phyloP scores from a whole-genome alignment of 2,113 vertebrate species.

The Hypanus sabinus region DNA sequence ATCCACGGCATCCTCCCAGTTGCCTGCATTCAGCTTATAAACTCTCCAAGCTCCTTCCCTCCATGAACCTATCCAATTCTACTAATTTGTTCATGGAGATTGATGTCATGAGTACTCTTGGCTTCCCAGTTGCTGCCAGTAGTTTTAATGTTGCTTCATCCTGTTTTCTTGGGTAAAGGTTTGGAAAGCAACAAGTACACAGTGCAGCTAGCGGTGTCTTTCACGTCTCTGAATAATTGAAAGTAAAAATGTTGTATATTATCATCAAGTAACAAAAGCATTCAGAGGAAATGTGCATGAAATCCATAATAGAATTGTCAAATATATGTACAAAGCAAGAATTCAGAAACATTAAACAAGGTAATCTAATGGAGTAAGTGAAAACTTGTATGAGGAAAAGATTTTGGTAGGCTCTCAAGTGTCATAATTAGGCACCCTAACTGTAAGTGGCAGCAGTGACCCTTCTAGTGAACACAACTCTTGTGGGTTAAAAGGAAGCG shows the following conservation, averaged over 20 bases:
- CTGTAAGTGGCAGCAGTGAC: no score
- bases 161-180: no score
- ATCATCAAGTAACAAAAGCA: not conserved
- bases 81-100: no score
- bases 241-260: not conserved
- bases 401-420: not conserved
- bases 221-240: not conserved
- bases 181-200: not conserved
- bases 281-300: not conserved
- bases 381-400: not conserved
- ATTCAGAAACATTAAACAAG: not conserved
- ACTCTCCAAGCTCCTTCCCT: no score
- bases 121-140: no score
- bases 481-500: no score
- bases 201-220: not conserved
- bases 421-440: not conserved
- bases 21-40: no score
- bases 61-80: no score
- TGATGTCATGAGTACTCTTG: no score
- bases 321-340: not conserved
- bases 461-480: no score
- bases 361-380: not conserved
- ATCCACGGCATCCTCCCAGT: no score
- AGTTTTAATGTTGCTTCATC: no score
- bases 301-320: not conserved